Evolutionary conservation across 2,113 vertebrate species (phyloP).

Genomic region (Pangasianodon hypophthalmus): DNA sequence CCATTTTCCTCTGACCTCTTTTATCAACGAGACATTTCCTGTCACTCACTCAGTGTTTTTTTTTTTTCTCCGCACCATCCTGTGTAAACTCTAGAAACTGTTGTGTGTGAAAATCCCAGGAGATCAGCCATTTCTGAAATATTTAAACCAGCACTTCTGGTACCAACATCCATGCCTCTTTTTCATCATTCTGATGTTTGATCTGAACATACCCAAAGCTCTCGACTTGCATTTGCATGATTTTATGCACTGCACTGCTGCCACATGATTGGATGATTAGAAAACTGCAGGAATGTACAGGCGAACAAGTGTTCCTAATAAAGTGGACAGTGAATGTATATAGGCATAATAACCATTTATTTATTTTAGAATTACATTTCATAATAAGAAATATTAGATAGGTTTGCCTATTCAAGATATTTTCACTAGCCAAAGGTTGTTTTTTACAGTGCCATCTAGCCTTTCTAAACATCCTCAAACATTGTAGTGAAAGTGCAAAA

Average conservation of each 20-base stretch:
- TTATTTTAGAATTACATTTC: neutral
- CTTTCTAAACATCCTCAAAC: neutral
- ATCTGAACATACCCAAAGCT: neutral
- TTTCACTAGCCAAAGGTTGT: neutral
- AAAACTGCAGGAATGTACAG: no score
- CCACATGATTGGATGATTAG: no score
- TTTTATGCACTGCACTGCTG: neutral
- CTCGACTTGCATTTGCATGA: neutral
- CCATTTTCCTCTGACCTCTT: neutral
- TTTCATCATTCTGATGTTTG: no score
- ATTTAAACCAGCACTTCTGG: no score
- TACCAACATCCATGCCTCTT: no score
- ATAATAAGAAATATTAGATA: neutral
- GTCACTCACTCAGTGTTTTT: neutral
- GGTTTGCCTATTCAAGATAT: neutral
- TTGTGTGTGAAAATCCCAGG: no score
- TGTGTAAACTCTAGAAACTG: no score
- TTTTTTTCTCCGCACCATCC: neutral
- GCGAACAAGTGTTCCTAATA: no score
- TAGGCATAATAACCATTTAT: neutral
- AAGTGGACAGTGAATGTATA: no score
- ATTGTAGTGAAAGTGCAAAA: neutral
- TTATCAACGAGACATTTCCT: neutral
- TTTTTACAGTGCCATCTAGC: neutral
- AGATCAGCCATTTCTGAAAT: no score